Conservation (phyloP, 2,113 vertebrate species). For the Caranx melampygus region DNA sequence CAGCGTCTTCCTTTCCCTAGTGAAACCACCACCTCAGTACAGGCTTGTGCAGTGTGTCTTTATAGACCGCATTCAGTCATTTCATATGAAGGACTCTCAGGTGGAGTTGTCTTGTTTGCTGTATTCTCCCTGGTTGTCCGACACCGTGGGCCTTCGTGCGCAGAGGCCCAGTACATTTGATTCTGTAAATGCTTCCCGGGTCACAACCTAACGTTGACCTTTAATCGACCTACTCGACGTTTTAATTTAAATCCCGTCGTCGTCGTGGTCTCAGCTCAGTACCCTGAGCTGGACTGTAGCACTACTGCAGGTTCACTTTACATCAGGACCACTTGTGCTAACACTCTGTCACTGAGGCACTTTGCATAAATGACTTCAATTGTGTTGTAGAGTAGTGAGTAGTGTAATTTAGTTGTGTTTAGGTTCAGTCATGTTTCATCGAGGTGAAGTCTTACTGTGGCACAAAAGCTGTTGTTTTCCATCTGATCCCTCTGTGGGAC, state of each 20-base stretch:
- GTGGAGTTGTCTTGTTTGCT: neutral
- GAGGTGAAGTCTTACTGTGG: no score
- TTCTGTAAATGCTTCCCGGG: slow-evolving; percentile 2
- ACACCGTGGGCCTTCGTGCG: neutral
- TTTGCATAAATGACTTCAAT: neutral
- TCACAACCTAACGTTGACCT: slow-evolving; percentile 6
- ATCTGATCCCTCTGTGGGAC: neutral
- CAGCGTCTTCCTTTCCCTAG: neutral
- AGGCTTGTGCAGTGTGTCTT: neutral
- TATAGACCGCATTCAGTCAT: no score
- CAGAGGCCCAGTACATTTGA: neutral
- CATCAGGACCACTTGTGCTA: neutral
- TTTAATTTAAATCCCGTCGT: slow-evolving; percentile 32
- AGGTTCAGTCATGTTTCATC: neutral
- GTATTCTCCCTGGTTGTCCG: neutral
- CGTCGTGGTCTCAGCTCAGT: slow-evolving; percentile 4
- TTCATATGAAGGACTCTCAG: no score
- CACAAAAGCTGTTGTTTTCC: neutral
- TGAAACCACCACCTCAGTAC: neutral
- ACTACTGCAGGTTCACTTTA: slow-evolving; percentile 7
- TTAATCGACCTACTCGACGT: slow-evolving; percentile 20
- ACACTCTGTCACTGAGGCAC: neutral
- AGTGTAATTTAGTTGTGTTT: neutral
- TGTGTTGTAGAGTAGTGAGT: neutral
- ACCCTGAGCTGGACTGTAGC: neutral